phyloP scores from a whole-genome alignment of 2,888 invertebrate genomes.

The Stegophylla sp. region DNA sequence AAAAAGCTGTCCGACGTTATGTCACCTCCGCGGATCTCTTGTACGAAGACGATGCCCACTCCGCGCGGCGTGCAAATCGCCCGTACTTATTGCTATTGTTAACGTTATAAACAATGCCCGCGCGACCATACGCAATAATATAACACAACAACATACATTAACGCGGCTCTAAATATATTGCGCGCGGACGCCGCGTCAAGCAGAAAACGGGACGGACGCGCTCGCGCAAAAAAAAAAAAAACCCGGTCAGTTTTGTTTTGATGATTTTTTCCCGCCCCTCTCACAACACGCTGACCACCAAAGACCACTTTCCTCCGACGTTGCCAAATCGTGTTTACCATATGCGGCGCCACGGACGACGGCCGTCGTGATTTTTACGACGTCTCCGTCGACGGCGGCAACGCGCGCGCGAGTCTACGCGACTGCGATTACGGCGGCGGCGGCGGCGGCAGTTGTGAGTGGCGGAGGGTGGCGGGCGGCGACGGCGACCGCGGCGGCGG shows the following conservation, averaged over 20 bases:
- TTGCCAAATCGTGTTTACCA: slow-evolving; percentile 51
- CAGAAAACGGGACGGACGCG: neutral
- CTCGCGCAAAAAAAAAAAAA: neutral
- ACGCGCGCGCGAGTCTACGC: neutral
- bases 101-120: neutral
- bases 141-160: neutral
- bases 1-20: too few relatives aligned
- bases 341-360: slow-evolving; percentile 56
- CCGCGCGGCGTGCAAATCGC: too few relatives aligned
- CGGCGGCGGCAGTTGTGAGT: neutral
- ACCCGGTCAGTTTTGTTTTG: slow-evolving; percentile 13
- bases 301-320: slow-evolving; percentile 13
- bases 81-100: too few relatives aligned
- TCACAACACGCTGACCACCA: too few relatives aligned
- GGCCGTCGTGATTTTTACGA: slow-evolving; percentile 45
- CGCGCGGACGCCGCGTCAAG: neutral
- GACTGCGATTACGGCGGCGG: slow-evolving; percentile 12
- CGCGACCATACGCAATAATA: neutral
- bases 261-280: slow-evolving; percentile 2
- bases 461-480: too few relatives aligned
- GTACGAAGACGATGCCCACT: too few relatives aligned
- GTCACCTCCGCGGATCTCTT: too few relatives aligned
- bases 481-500: neutral
- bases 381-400: slow-evolving; percentile 40
- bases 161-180: neutral